phyloP scores from a whole-genome alignment of 1,140 invertebrate genomes.

The Zaprionus inermis region DNA sequence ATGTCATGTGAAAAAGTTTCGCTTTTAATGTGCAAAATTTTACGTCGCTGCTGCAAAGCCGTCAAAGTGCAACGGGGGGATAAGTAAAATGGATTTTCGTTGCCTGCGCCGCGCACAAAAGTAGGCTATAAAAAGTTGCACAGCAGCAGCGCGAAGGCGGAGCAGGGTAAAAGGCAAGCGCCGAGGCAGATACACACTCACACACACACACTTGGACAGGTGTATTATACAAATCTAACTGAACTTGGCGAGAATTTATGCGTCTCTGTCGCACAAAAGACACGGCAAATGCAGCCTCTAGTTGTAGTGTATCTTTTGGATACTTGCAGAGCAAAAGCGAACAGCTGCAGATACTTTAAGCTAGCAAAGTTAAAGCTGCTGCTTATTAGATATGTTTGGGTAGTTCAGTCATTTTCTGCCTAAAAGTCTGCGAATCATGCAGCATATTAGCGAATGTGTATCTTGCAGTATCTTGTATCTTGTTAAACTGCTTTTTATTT shows the following conservation, averaged over 20 bases:
- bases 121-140: conserved; percentile 20
- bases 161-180: too few species aligned
- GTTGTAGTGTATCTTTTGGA: background rate
- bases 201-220: background rate
- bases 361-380: background rate
- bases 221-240: background rate
- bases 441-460: background rate
- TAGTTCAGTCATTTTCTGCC: too few species aligned
- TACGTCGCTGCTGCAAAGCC: conserved; percentile 66
- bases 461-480: too few species aligned
- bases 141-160: background rate
- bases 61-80: conserved; percentile 69
- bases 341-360: background rate
- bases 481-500: too few species aligned
- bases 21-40: conserved; percentile 79
- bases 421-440: too few species aligned
- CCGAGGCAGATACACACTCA: background rate
- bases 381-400: background rate
- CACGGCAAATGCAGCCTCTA: background rate
- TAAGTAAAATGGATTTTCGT: conserved; percentile 76
- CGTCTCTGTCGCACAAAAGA: conserved; percentile 13
- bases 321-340: background rate
- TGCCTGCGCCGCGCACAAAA: conserved; percentile 52
- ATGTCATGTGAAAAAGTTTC: conserved; percentile 79
- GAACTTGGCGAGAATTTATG: conserved; percentile 42